Base-by-base conservation (phyloP, 2,888 invertebrate genomes). In the Melanchra persicariae region DNA sequence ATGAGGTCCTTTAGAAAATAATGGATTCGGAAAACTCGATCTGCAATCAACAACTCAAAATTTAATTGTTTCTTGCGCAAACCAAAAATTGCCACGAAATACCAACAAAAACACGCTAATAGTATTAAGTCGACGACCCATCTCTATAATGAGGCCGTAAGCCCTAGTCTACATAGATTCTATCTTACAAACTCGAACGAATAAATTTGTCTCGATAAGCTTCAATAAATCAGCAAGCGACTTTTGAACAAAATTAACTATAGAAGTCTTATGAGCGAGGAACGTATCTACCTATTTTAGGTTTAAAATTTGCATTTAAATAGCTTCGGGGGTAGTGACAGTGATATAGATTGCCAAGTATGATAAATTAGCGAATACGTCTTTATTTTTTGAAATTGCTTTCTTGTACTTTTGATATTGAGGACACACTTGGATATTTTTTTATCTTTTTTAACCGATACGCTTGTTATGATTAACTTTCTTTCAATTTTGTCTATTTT, bases 251-350 rank as follows among this genome's bases (percentile, higher is more conserved):
- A 89, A 91, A 91, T 91, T 91, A 91, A 89, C 85, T 87, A 51
- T 64, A 71, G 74, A 70, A 70, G 74, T 78, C 70, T 64, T 70
- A 74, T 82, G 67, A 77, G 67, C 78, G 57, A 61, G 67, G 64
- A 30, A 73, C 69, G 63, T 86, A 82, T 74, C 75, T 77, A 82
- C 79, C 84, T 87, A 88, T 88, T 88, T 88, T 86, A 87, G 88
- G 85, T 90, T 91, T 90, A 80, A 91, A 91, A 92, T 92, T 92
- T 87, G 89, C 92, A 92, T 92, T 90, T 89, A 92, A 91, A 92
- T 92, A 88, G 91, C 86, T 80, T 72, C 63, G 64, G 62, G 70
- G 77, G 64, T 80, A 74, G 52, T 62, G 85, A 81, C 86, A 85
- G 79, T 86, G 87, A 85, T 84, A 86, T 84, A 87, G 71, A 84